Conservation (phyloP, 2,113 vertebrate genomes). For the Dermatemys mawii region DNA sequence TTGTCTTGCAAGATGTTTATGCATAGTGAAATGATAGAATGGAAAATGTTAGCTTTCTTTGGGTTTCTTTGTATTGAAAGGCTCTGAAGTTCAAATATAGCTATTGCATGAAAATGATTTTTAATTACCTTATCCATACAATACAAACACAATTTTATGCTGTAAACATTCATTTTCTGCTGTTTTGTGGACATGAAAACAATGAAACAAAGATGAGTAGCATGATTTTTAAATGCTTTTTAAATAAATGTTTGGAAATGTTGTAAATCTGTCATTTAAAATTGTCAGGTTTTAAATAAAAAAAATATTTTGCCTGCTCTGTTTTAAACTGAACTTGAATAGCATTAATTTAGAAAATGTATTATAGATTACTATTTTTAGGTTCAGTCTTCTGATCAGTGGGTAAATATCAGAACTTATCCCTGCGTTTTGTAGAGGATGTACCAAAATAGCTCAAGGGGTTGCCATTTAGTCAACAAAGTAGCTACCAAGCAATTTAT, state of each 20-base stretch:
- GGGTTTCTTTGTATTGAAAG: not conserved
- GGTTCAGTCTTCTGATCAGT: not conserved
- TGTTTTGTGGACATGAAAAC: not conserved
- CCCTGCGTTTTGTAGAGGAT: constrained; percentile 28
- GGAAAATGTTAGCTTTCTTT: not conserved
- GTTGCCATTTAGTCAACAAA: not conserved
- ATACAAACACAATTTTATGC: not conserved
- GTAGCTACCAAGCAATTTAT: not conserved
- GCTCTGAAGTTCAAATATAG: not conserved
- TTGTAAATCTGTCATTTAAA: not conserved
- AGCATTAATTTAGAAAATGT: constrained; percentile 18
- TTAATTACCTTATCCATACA: not conserved
- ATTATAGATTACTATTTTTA: constrained; percentile 43
- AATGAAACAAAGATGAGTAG: not conserved
- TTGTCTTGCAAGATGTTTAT: not conserved
- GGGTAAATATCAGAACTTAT: constrained; percentile 40
- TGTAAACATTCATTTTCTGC: not conserved
- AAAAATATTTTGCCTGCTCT: not conserved
- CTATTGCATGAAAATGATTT: not conserved
- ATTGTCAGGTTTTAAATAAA: not conserved
- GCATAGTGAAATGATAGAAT: not conserved
- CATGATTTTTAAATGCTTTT: not conserved
- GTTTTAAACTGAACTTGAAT: constrained; percentile 19
- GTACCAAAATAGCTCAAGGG: constrained; percentile 8
- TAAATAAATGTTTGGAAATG: not conserved